Evolutionary conservation across 2,113 vertebrate genomes (phyloP), one percentile per base, ranked within the genome.

Genomic region (Diglossa brunneiventris): DNA sequence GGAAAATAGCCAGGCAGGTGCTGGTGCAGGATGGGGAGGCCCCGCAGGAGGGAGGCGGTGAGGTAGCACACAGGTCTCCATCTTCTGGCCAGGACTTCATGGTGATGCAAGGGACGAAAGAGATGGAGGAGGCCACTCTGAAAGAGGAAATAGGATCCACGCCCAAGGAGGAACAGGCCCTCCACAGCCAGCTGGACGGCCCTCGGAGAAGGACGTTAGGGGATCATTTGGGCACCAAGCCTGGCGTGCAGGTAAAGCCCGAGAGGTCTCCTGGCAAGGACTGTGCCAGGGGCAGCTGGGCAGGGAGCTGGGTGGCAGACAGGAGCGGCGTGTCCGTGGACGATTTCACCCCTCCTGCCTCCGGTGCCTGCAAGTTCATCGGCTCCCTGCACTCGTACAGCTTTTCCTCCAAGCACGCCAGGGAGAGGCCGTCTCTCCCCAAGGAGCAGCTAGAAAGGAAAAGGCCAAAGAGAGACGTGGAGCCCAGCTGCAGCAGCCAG

Each of bases 381-480:
- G 98, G 97, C 74, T 98, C 98, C 9, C 97, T 98, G 15, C 98
- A 98, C 75, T 98, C 98, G 1, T 98, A 98, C 56, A 98, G 98
- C 87, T 98, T 98, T 77, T 98, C 98, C 77, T 98, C 98, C 31
- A 98, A 95, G 90, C 97, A 98, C 13, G 86, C 97, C 30, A 91
- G 98, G 18, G 98, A 98, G 95, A 95, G 95, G 74, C 97, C 97
- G 0, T 74, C 97, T 3, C 88, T 97, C 27, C 96, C 98, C 28
- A 97, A 97, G 14, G 98, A 98, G 81, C 98, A 97, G 49, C 86
- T 97, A 16, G 98, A 98, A 94, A 97, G 98, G n/a, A 98, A 98
- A 92, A 96, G 97, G 91, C 97, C 72, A 87, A 98, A 97, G 96
- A 97, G 97, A 87, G 98, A 97, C 0, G 56, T 52, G 31, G 98